Evolutionary conservation across 2,888 invertebrate genomes (phyloP).

Genomic region (Xylophagus ater): DNA sequence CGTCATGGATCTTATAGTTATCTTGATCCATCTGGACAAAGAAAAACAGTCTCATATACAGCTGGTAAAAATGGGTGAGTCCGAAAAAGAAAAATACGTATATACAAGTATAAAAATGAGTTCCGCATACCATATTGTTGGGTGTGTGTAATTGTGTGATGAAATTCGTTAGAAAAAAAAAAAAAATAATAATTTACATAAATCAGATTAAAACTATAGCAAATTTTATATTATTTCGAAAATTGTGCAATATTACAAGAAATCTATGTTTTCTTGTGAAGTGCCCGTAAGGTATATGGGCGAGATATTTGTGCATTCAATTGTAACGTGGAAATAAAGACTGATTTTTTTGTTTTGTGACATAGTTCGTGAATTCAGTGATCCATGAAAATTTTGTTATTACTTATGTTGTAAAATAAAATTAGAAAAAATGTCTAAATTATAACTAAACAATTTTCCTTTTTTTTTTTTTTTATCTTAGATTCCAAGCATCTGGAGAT

Average conservation of each 20-base stretch:
- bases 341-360: too few relatives aligned
- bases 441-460: constrained; percentile 2
- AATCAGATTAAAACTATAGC: background rate
- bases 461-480: constrained; percentile 18
- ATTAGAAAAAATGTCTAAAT: background rate
- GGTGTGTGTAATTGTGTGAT: background rate
- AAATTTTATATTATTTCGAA: too few relatives aligned
- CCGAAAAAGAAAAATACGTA: too few relatives aligned
- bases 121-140: too few relatives aligned
- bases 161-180: background rate
- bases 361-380: constrained; percentile 2
- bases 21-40: constrained; percentile 71
- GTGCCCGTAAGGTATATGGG: too few relatives aligned
- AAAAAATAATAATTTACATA: background rate
- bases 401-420: background rate
- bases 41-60: constrained; percentile 69
- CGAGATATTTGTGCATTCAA: background rate
- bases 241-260: constrained; percentile 3
- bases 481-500: constrained; percentile 69
- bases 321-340: too few relatives aligned
- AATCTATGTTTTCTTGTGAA: too few relatives aligned
- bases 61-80: constrained; percentile 68
- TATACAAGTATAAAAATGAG: too few relatives aligned
- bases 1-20: constrained; percentile 76
- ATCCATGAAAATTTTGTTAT: constrained; percentile 4